phyloP scores from a whole-genome alignment of 2,797 vertebrate species.

The Pelodytes ibericus region DNA sequence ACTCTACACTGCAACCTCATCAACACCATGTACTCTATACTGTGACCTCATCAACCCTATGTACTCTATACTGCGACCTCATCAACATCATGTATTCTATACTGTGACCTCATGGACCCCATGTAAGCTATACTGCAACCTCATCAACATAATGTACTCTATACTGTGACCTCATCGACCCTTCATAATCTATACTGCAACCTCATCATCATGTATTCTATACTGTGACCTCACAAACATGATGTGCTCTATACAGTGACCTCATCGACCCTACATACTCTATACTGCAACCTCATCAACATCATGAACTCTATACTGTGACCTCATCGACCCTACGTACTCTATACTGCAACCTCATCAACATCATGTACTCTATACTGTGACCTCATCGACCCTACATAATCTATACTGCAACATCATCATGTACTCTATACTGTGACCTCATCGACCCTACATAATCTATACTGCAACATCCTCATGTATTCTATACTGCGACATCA shows the following conservation, averaged over 20 bases:
- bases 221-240: background rate
- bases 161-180: background rate
- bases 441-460: background rate
- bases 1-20: too few relatives aligned
- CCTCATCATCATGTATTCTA: background rate
- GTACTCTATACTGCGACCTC: too few relatives aligned
- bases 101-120: too few relatives aligned
- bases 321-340: background rate
- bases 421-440: too few relatives aligned
- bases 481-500: too few relatives aligned
- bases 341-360: background rate
- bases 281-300: background rate
- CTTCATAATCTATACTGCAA: background rate
- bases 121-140: background rate
- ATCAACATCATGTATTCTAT: too few relatives aligned
- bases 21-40: too few relatives aligned
- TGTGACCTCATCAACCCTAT: too few relatives aligned
- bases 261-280: background rate
- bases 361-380: background rate
- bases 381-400: background rate
- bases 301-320: background rate
- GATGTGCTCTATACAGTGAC: background rate
- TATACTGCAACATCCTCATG: background rate
- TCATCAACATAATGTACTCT: background rate
- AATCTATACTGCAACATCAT: background rate